Percentiles rank a stretch among this genome's conserved stretches.
Evolutionary conservation across 2,888 invertebrate genomes (phyloP).

Genomic region (Pycnomerus fuliginosus): DNA sequence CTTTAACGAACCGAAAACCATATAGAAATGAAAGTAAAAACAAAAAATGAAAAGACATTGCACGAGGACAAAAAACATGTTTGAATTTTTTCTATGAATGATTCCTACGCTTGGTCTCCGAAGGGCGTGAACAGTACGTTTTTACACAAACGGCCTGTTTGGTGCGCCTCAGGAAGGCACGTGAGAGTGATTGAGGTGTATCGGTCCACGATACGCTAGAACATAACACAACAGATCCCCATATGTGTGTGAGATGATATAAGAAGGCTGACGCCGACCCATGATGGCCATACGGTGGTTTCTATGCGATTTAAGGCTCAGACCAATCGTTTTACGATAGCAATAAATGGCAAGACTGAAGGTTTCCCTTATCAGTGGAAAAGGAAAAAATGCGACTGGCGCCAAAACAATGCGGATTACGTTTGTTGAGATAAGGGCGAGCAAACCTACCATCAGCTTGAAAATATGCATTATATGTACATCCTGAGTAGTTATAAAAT

Average conservation of each 20-base stretch:
- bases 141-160: slow-evolving; percentile 17
- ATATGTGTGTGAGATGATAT: slow-evolving; percentile 50
- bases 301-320: background rate
- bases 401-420: too few relatives aligned
- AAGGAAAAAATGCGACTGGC: too few relatives aligned
- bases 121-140: slow-evolving; percentile 28
- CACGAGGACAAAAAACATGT: slow-evolving; percentile 29
- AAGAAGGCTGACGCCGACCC: slow-evolving; percentile 25
- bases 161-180: slow-evolving; percentile 27
- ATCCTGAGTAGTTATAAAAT: too few relatives aligned
- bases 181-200: slow-evolving; percentile 36
- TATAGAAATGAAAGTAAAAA: background rate
- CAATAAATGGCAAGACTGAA: too few relatives aligned
- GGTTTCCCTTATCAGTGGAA: too few relatives aligned
- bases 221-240: slow-evolving; percentile 52
- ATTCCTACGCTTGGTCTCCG: slow-evolving; percentile 44
- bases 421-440: too few relatives aligned
- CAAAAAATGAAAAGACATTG: slow-evolving; percentile 1
- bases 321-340: too few relatives aligned
- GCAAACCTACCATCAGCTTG: too few relatives aligned
- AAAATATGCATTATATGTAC: too few relatives aligned
- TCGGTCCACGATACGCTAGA: slow-evolving; percentile 41
- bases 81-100: slow-evolving; percentile 33
- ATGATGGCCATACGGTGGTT: slow-evolving; percentile 12
- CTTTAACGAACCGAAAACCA: slow-evolving; percentile 6